A percentile compares a stretch with the other conserved stretches of the same genome.
Evolutionary conservation across 2,797 vertebrate species (phyloP).

Genomic region (Acanthis flammea): DNA sequence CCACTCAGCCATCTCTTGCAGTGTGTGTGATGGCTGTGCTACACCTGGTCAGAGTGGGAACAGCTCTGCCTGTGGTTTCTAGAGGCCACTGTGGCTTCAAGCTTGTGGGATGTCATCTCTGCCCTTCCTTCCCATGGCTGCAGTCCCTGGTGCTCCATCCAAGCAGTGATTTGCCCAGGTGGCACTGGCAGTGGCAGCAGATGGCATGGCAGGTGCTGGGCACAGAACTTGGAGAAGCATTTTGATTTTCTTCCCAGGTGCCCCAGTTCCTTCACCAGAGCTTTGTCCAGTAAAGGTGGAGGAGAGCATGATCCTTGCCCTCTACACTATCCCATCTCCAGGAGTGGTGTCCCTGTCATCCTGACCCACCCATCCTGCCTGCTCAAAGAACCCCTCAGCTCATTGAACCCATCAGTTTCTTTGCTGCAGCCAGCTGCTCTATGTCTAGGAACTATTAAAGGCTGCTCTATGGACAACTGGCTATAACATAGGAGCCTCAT

Average conservation of each 20-base stretch:
- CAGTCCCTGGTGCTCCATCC: background rate
- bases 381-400: background rate
- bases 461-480: background rate
- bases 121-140: slow-evolving; percentile 8
- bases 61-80: background rate
- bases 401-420: background rate
- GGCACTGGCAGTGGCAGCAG: slow-evolving; percentile 36
- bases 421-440: background rate
- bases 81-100: background rate
- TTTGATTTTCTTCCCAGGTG: background rate
- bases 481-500: background rate
- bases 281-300: background rate
- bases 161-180: slow-evolving; percentile 7
- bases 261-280: background rate
- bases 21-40: background rate
- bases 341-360: background rate
- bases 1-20: background rate
- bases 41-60: rapidly evolving
- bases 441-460: background rate
- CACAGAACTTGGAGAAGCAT: background rate
- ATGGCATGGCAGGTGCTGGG: slow-evolving; percentile 58
- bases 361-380: background rate
- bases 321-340: background rate
- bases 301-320: background rate
- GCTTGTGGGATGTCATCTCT: background rate